These are phyloP conservation scores for Cheirogaleus medius DNA, from an alignment of 2,113 vertebrate genomes.

Conservation along the genomic window DNA sequence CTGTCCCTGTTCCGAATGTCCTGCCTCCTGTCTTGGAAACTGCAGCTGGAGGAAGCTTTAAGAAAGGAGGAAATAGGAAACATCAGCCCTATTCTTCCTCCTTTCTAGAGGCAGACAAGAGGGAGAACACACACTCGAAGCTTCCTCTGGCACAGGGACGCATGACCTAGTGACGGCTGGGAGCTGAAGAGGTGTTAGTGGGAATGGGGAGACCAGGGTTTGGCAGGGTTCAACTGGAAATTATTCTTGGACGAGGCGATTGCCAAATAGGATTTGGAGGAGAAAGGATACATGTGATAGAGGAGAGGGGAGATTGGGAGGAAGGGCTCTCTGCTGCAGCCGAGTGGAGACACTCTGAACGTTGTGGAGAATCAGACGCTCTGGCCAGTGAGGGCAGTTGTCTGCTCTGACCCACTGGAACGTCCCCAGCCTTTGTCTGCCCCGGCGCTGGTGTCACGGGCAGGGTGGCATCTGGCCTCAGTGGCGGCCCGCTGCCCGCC, in stretches of 20 bases:
- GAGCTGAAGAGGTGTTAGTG: neutral
- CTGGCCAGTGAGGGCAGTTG: slow-evolving; percentile 20
- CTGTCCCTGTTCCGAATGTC: neutral
- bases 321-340: neutral
- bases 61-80: neutral
- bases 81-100: neutral
- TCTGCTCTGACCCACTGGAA: neutral
- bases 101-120: neutral
- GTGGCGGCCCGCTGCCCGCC: neutral
- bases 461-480: slow-evolving; percentile 19
- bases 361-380: neutral
- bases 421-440: neutral
- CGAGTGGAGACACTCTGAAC: neutral
- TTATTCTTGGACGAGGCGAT: neutral
- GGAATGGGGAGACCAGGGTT: neutral
- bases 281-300: neutral
- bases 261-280: neutral
- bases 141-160: neutral
- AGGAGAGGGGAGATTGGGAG: neutral
- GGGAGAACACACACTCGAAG: neutral
- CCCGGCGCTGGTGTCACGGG: neutral
- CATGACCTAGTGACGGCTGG: neutral
- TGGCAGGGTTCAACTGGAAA: neutral
- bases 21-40: neutral
- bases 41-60: neutral